phyloP scores from a whole-genome alignment of 2,888 invertebrate genomes.

The Gryllus longicercus region DNA sequence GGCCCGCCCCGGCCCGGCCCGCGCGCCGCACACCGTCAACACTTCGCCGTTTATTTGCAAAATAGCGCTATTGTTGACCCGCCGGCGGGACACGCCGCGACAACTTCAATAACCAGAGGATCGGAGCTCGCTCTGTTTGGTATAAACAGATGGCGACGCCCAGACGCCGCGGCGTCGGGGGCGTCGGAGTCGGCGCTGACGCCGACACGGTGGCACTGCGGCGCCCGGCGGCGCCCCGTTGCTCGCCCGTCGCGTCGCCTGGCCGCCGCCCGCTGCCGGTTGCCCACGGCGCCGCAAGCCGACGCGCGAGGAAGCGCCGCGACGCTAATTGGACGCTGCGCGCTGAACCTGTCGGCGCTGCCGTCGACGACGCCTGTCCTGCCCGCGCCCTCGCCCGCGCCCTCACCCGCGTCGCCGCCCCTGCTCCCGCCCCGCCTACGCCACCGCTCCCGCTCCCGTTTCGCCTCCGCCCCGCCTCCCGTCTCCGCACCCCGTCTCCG shows the following conservation, averaged over 20 bases:
- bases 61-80: conserved; percentile 11
- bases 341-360: too few species aligned
- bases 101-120: background rate
- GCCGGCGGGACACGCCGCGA: background rate
- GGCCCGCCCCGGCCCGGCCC: background rate
- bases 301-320: background rate
- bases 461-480: too few species aligned
- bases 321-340: too few species aligned
- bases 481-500: too few species aligned
- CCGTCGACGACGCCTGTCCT: too few species aligned
- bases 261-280: background rate
- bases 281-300: background rate
- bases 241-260: background rate
- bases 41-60: background rate
- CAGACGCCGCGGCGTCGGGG: background rate
- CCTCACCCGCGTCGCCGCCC: too few species aligned
- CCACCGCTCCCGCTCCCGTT: too few species aligned
- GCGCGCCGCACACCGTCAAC: background rate
- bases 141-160: background rate
- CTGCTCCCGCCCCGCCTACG: too few species aligned
- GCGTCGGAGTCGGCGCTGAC: too few species aligned
- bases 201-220: background rate
- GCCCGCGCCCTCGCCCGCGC: too few species aligned
- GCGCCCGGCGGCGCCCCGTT: background rate
- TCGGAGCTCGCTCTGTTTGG: background rate